phyloP scores from a whole-genome alignment of 2,113 vertebrate genomes.

The Rattus norvegicus region DNA sequence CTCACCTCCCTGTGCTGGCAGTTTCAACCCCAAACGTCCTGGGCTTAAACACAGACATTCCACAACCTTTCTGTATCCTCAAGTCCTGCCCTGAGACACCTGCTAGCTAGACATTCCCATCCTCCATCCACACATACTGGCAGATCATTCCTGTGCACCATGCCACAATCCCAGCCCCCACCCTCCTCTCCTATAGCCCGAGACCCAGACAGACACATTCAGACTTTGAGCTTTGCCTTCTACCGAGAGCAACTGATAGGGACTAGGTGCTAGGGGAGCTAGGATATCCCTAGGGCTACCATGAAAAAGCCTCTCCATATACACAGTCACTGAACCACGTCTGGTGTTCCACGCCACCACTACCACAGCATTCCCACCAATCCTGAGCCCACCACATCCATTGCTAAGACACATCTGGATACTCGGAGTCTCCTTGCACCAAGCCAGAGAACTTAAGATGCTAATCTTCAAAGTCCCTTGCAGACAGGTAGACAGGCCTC shows the following conservation, averaged over 20 bases:
- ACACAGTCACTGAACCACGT: not conserved
- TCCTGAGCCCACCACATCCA: not conserved
- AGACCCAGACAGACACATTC: not conserved
- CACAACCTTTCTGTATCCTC: accelerated
- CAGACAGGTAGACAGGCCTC: not conserved
- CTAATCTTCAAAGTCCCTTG: not conserved
- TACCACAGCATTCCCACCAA: not conserved
- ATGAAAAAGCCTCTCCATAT: not conserved
- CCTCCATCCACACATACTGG: not conserved
- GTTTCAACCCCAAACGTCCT: not conserved
- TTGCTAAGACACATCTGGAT: not conserved
- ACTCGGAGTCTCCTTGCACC: not conserved
- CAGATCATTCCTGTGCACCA: not conserved
- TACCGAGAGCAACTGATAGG: not conserved
- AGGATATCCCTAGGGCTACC: not conserved
- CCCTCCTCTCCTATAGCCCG: not conserved
- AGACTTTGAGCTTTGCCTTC: not conserved
- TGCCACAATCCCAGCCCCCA: not conserved
- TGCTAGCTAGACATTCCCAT: not conserved
- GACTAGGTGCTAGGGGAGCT: not conserved
- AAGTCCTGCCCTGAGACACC: not conserved
- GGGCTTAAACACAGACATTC: not conserved
- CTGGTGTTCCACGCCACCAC: not conserved
- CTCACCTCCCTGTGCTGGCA: no score
- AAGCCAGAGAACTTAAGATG: slow-evolving; percentile 14